Evolutionary conservation across 2,888 invertebrate genomes (phyloP).

Genomic region (Neoitamus cyanurus): DNA sequence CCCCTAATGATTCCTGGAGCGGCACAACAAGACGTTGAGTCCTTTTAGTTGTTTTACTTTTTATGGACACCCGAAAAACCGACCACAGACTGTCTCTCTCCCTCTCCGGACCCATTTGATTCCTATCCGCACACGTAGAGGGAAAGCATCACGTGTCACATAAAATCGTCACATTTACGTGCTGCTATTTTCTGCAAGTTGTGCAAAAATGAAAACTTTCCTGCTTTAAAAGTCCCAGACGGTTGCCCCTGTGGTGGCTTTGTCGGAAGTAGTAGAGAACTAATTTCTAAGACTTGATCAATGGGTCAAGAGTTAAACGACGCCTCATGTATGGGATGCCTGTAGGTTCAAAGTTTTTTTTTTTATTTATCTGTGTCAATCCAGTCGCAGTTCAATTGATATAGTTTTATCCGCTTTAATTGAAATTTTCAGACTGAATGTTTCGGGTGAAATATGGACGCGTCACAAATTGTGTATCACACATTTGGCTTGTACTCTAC

Average conservation of each 20-base stretch:
- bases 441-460: background rate
- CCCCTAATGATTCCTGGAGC: background rate
- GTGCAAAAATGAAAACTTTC: conserved; percentile 28
- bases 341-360: background rate
- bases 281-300: background rate
- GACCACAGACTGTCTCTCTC: conserved; percentile 34
- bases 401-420: background rate
- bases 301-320: background rate
- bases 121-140: conserved; percentile 31
- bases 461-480: background rate
- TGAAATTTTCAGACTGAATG: background rate
- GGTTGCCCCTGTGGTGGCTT: background rate
- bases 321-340: background rate
- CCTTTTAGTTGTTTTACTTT: conserved; percentile 19
- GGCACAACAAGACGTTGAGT: background rate
- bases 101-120: conserved; percentile 24
- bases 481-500: background rate
- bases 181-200: conserved; percentile 40
- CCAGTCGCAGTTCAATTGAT: background rate
- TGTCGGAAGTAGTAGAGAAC: background rate
- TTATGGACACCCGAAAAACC: conserved; percentile 31
- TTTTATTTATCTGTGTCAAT: background rate
- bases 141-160: conserved; percentile 36
- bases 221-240: conserved; percentile 13
- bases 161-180: conserved; percentile 43